These are phyloP conservation scores for Ylistrum balloti DNA, from an alignment of 1,140 invertebrate genomes.

Conservation along the genomic window DNA sequence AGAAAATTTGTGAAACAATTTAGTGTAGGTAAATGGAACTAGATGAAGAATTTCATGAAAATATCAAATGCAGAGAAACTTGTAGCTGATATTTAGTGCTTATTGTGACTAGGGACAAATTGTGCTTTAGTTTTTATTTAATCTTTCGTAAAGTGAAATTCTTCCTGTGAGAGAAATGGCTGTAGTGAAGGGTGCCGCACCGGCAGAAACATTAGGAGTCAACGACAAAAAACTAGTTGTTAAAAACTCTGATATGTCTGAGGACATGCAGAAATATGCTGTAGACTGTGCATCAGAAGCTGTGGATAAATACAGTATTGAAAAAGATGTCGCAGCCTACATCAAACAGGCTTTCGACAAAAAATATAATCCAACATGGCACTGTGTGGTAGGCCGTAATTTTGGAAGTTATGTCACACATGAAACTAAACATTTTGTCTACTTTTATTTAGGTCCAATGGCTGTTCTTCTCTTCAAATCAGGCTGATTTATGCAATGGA, in stretches of 20 bases:
- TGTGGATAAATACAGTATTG: neutral
- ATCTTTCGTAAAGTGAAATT: neutral
- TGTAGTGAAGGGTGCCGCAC: neutral
- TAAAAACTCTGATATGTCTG: slow-evolving; percentile 26
- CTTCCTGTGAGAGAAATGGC: neutral
- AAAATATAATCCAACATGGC: slow-evolving; percentile 20
- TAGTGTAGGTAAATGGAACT: neutral
- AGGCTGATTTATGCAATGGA: neutral
- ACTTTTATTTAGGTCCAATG: neutral
- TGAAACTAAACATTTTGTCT: slow-evolving; percentile 17
- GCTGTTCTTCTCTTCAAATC: neutral
- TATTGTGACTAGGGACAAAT: neutral
- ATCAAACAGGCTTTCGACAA: slow-evolving; percentile 32
- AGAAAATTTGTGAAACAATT: neutral
- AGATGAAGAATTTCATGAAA: neutral
- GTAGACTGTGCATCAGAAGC: neutral
- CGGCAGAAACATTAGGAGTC: neutral
- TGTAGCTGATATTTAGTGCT: neutral
- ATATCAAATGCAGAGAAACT: neutral
- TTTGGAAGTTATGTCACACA: slow-evolving; percentile 26
- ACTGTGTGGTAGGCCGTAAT: neutral
- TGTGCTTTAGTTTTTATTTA: neutral
- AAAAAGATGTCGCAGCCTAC: neutral
- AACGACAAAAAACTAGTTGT: neutral
- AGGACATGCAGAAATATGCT: neutral